Evolutionary conservation across 2,888 invertebrate species (phyloP), one percentile per base, ranked within the genome.

Genomic region (Polymixis flavicincta): DNA sequence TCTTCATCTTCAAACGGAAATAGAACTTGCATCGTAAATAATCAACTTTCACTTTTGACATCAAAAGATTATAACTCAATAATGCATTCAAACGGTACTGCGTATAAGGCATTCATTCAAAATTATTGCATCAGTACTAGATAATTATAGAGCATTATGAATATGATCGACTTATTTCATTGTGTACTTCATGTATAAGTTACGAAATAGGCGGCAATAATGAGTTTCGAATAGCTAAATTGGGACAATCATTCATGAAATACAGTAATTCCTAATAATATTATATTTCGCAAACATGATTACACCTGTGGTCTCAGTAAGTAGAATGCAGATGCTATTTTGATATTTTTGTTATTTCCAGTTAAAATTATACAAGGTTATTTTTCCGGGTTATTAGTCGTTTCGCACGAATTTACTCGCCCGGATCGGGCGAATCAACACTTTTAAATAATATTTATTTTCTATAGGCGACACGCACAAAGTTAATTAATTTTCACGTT

Each of bases 81-180:
- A 76, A 74, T 79, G 76, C 79, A 74, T 78, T 67, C 48, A 60
- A 71, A 72, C 63, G 22, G 65, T 72, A 54, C n/a, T 63, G 22
- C 61, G 19, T 71, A 60, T 68, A 75, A 50, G 71, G 59, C 63
- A 69, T 74, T 69, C 70, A 82, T 80, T 78, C 69, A 65, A 69
- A 66, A 70, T 68, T 42, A 72, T 84, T 88, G 84, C 84, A 75
- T 71, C 78, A 87, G 60, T 64, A 72, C 48, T 28, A 59, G 48
- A 78, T 87, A 79, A 82, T 86, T 76, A 78, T 65, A 64, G 25
- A 52, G 57, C 65, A 81, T 75, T 84, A 73, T 61, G 54, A 70
- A 72, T 83, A 64, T 67, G 80, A 85, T 87, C 77, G 74, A 75
- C 60, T 75, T 71, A 61, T 69, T 74, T 78, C 57, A 81, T 80